Percentiles rank a stretch among this genome's conserved stretches.
Conservation (phyloP, 2,888 invertebrate genomes). For the Chymomyza caudatula region DNA sequence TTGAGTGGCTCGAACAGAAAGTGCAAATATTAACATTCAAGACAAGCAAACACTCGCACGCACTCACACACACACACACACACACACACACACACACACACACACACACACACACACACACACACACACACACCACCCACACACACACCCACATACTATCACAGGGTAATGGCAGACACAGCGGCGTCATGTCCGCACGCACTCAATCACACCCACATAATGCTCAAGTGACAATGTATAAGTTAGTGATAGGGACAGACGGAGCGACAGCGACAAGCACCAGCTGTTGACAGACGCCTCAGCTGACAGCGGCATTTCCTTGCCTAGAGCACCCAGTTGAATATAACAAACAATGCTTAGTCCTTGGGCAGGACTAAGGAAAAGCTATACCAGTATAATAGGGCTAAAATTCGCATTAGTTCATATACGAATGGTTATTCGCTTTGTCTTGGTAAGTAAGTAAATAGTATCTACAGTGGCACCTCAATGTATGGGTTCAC, state of each 20-base stretch:
- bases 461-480: neutral
- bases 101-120: conserved; percentile 13
- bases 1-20: conserved; percentile 54
- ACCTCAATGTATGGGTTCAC: neutral
- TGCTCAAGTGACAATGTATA: neutral
- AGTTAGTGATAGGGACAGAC: neutral
- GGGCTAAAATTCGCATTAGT: neutral
- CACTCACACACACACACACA: conserved; percentile 17
- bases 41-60: conserved; percentile 45
- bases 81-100: neutral
- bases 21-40: conserved; percentile 66
- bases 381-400: neutral
- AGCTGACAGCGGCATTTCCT: conserved; percentile 1
- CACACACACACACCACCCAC: conserved; percentile 1
- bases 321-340: neutral
- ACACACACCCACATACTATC: neutral
- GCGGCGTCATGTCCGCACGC: conserved; percentile 15
- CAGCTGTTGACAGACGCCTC: conserved; percentile 1
- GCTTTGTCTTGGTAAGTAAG: neutral
- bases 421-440: neutral
- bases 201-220: conserved; percentile 23
- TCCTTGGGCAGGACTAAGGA: neutral
- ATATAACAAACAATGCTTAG: neutral
- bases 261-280: neutral
- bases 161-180: neutral